A percentile compares a stretch with the other conserved stretches of the same genome.
Evolutionary conservation across 2,113 vertebrate genomes (phyloP).

Genomic region (Pelvicachromis taeniatus): DNA sequence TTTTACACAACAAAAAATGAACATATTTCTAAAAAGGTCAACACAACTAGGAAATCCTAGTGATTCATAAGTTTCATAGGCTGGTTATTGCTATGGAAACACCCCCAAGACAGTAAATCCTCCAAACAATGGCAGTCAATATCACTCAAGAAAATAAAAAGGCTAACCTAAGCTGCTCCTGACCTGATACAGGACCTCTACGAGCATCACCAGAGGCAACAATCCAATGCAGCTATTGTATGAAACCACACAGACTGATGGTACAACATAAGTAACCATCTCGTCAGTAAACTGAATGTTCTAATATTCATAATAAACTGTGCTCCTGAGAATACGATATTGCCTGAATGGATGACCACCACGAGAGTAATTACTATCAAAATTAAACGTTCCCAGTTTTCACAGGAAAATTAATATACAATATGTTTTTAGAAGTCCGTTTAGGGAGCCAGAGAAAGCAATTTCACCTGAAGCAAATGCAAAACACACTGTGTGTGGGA

Average conservation of each 20-base stretch:
- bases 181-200: conserved; percentile 30
- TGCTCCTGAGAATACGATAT: not conserved
- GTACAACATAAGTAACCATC: not conserved
- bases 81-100: conserved; percentile 54
- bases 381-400: not conserved
- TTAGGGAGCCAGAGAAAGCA: not conserved
- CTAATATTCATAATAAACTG: not conserved
- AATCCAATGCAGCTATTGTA: not conserved
- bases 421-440: not conserved
- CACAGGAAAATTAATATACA: not conserved
- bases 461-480: conserved; percentile 31
- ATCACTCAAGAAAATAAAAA: not conserved
- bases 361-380: not conserved
- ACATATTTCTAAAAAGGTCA: not conserved
- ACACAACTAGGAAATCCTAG: not conserved
- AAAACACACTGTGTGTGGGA: conserved; percentile 22
- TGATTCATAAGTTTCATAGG: not conserved
- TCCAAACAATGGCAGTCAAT: conserved; percentile 3
- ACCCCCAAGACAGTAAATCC: not conserved
- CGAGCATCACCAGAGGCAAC: conserved; percentile 18
- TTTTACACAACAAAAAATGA: not conserved
- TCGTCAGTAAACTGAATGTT: not conserved
- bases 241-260: not conserved
- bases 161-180: conserved; percentile 10
- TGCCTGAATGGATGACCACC: not conserved